Evolutionary conservation across 2,797 vertebrate species (phyloP).

Genomic region (Spheniscus humboldti): DNA sequence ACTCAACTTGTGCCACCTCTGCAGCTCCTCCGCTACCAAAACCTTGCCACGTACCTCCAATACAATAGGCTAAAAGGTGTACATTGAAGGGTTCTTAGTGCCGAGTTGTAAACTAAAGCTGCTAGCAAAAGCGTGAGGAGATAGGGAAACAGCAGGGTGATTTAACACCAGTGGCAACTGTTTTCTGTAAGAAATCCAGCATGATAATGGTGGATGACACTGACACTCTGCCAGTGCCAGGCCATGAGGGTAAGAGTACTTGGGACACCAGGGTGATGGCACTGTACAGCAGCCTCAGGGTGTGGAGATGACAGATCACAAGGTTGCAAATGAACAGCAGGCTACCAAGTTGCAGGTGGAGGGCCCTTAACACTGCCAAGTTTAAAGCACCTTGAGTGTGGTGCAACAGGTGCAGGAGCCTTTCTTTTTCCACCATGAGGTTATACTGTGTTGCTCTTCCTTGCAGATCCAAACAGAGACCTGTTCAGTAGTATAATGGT

Average conservation of each 20-base stretch:
- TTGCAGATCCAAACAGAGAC: background rate
- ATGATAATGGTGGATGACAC: background rate
- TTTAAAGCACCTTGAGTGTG: background rate
- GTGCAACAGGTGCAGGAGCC: accelerated
- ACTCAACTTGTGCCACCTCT: background rate
- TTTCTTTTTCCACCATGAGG: background rate
- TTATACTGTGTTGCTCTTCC: background rate
- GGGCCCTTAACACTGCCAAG: background rate
- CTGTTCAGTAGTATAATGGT: background rate
- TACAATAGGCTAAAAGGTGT: background rate
- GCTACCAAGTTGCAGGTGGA: accelerated
- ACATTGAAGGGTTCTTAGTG: background rate
- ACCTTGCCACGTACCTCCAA: background rate
- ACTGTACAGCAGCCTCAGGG: background rate
- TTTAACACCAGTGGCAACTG: background rate
- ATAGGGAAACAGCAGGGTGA: background rate
- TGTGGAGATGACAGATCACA: background rate
- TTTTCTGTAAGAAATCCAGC: background rate
- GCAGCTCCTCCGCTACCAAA: background rate
- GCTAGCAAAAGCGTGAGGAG: background rate
- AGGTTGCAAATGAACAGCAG: background rate
- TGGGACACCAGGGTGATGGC: background rate
- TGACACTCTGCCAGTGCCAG: background rate
- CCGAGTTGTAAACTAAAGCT: background rate
- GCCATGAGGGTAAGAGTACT: accelerated